Conservation (phyloP, 2,888 invertebrate genomes). For the Chirona hameri region DNA sequence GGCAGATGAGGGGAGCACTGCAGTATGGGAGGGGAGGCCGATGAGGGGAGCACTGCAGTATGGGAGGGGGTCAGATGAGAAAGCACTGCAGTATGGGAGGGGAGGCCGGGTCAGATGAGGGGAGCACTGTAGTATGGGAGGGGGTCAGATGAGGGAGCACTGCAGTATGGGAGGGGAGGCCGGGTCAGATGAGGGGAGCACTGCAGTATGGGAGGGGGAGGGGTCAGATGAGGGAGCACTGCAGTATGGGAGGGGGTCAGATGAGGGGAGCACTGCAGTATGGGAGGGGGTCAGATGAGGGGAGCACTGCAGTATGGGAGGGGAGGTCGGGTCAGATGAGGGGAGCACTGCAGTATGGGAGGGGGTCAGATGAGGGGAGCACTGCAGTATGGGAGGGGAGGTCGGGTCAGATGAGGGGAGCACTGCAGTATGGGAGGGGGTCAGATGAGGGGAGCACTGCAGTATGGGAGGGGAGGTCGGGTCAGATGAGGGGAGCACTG, state of each 20-base stretch:
- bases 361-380: slow-evolving; percentile 62
- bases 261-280: neutral
- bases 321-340: neutral
- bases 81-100: slow-evolving; percentile 62
- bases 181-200: slow-evolving; percentile 64
- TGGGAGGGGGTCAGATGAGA: too few relatives aligned
- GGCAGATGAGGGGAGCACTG: neutral
- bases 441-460: neutral
- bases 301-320: neutral
- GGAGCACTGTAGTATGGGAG: neutral
- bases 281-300: neutral
- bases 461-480: too few relatives aligned
- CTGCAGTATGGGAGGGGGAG: slow-evolving; percentile 50
- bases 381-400: slow-evolving; percentile 52
- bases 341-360: neutral
- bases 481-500: slow-evolving; percentile 70
- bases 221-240: neutral
- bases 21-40: too few relatives aligned
- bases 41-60: too few relatives aligned
- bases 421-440: neutral
- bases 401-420: neutral
- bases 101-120: neutral
- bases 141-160: neutral
- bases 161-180: neutral
- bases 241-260: neutral